Base-by-base conservation (phyloP, 2,888 invertebrate species). In the Cynaeus angustus region DNA sequence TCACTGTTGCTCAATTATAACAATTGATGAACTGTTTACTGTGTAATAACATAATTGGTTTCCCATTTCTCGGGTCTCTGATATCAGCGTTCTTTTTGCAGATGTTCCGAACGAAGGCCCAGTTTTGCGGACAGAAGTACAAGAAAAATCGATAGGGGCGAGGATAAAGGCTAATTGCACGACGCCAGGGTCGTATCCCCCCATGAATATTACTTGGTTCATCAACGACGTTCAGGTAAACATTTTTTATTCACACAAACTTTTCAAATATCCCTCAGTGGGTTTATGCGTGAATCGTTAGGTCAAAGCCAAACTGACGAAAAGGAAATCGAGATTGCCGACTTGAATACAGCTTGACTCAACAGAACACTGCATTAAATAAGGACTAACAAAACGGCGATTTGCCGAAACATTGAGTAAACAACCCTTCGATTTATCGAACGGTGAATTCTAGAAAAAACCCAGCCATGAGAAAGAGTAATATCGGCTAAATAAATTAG, bases 191-290 rank as follows among this genome's bases (percentile, higher is more conserved):
- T 88, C 88, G 8, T 87, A 86, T 82, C 88, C 88, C 38, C 83
- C 86, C 38, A 87, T 88, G 72, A 88, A 88, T 78, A 86, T 88
- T 30, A 87, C 88, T 28, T 88, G 88, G 88, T 87, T 85, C 76
- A 86, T 88, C 61, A 88, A 88, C 75, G 87, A 87, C 70, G 80
- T 85, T 69, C 85, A 86, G 85, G 88, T 88, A 77, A 83, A 85
- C 30, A 41, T 10, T 41, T 13, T 41, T 38, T 38, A n/a, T 38
- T 28, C 28, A 28, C 7, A 7, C 7, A 28, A 28, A 7, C 28
- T 28, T 28, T 28, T 28, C 5, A 28, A 5, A 28, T 7, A 7
- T 7, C 28, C 7, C 28, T 7, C 4, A 28, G 28, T 28, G 4
- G 4, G 7, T 7, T 28, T 7, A 28, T 28, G 28, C 5, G 28